Evolutionary conservation across 2,888 invertebrate species (phyloP).

Genomic region (Papilio protenor): DNA sequence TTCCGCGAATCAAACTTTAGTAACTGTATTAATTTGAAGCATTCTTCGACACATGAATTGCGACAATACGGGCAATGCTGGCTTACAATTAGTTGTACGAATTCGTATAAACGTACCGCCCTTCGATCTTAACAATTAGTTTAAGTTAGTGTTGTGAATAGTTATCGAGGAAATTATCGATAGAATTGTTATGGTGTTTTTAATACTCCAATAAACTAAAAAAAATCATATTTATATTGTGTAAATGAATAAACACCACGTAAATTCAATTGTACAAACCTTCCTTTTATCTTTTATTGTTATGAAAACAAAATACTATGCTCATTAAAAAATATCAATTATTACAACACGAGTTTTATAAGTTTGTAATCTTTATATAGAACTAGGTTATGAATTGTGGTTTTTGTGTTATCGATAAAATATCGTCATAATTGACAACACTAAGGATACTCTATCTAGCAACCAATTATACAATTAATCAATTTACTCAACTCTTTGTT

Average conservation of each 20-base stretch:
- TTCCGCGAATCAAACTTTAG: background rate
- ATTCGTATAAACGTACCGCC: constrained; percentile 53
- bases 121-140: constrained; percentile 67
- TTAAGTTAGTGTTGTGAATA: constrained; percentile 55
- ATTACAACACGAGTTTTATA: too few relatives aligned
- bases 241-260: background rate
- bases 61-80: constrained; percentile 45
- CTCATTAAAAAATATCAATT: too few relatives aligned
- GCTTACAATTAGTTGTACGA: constrained; percentile 54
- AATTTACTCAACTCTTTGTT: constrained; percentile 68
- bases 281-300: background rate
- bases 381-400: background rate
- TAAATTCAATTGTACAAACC: background rate
- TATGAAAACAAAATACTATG: background rate
- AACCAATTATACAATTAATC: constrained; percentile 73
- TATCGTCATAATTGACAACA: constrained; percentile 47
- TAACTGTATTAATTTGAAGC: constrained; percentile 31
- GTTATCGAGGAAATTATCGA: constrained; percentile 22
- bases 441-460: constrained; percentile 23
- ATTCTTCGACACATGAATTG: constrained; percentile 48
- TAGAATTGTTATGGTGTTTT: background rate
- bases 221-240: background rate
- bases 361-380: background rate
- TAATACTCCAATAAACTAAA: background rate
- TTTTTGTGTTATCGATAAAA: background rate